These are phyloP conservation scores for Elegia similella DNA, from an alignment of 2,888 invertebrate genomes.

Conservation along the genomic window DNA sequence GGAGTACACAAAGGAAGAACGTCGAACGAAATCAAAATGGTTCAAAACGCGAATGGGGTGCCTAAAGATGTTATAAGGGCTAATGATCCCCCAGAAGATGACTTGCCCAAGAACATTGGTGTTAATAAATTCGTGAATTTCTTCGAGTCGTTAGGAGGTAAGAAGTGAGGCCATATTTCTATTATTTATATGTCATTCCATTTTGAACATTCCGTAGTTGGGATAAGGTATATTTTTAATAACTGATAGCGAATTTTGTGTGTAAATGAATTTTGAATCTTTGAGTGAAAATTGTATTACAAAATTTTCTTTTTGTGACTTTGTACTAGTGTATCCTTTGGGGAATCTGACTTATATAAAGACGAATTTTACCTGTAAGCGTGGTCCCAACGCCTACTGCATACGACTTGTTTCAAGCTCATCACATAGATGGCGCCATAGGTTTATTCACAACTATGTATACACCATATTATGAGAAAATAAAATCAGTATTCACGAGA, in stretches of 20 bases:
- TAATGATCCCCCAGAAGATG: conserved; percentile 73
- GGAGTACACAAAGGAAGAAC: conserved; percentile 44
- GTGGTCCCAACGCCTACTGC: too few relatives aligned
- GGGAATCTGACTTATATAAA: too few relatives aligned
- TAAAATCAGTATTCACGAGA: too few relatives aligned
- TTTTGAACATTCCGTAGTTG: conserved; percentile 22
- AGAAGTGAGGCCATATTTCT: conserved; percentile 49
- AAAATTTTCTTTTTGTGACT: too few relatives aligned
- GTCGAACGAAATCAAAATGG: conserved; percentile 74
- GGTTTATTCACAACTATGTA: too few relatives aligned
- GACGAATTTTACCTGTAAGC: too few relatives aligned
- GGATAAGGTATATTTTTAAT: neutral
- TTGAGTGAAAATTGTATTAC: too few relatives aligned
- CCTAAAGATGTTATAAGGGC: conserved; percentile 72
- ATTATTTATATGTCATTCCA: conserved; percentile 24
- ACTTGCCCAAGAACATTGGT: conserved; percentile 73
- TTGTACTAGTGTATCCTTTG: too few relatives aligned
- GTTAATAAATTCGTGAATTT: conserved; percentile 76
- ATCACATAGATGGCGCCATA: too few relatives aligned
- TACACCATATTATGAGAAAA: too few relatives aligned
- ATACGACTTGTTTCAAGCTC: too few relatives aligned
- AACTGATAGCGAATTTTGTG: neutral
- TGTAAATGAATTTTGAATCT: neutral
- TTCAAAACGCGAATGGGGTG: conserved; percentile 49
- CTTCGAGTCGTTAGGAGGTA: conserved; percentile 73